Conservation (phyloP, 1,140 invertebrate genomes). For the Marisa cornuarietis region DNA sequence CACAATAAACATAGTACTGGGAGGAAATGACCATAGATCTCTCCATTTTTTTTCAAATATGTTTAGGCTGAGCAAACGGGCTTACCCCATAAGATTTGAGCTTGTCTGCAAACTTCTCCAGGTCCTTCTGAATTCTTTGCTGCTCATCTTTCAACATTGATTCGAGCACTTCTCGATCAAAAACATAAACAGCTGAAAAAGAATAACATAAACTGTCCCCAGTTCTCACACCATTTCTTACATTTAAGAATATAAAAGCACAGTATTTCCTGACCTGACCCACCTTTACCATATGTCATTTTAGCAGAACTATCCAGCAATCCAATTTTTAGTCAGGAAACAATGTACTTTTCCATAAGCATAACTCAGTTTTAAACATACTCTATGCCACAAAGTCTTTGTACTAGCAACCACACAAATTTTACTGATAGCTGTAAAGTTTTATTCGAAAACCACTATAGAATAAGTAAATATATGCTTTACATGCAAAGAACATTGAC, state of each 20-base stretch:
- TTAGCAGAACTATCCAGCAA: background rate
- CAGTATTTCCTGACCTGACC: background rate
- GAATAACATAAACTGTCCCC: background rate
- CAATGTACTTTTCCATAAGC: too few relatives aligned
- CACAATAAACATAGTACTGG: background rate
- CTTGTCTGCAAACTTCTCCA: conserved; percentile 37
- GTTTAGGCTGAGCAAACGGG: background rate
- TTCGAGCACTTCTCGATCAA: conserved; percentile 38
- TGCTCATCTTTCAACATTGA: conserved; percentile 38
- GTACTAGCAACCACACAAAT: too few relatives aligned
- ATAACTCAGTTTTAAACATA: too few relatives aligned
- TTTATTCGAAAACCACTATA: too few relatives aligned
- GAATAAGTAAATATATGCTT: too few relatives aligned
- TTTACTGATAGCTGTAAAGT: too few relatives aligned
- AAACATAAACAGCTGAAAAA: conserved; percentile 36
- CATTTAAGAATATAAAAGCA: background rate
- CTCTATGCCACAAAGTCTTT: too few relatives aligned
- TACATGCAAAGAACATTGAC: too few relatives aligned
- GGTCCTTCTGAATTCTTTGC: conserved; percentile 29
- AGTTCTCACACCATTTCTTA: background rate
- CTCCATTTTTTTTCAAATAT: too few relatives aligned
- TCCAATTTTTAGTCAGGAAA: too few relatives aligned
- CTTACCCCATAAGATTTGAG: conserved; percentile 37
- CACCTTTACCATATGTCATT: background rate
- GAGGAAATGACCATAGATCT: too few relatives aligned